Evolutionary conservation across 2,797 vertebrate species (phyloP), one percentile per base, ranked within the genome.

Genomic region (Cyclopterus lumpus): DNA sequence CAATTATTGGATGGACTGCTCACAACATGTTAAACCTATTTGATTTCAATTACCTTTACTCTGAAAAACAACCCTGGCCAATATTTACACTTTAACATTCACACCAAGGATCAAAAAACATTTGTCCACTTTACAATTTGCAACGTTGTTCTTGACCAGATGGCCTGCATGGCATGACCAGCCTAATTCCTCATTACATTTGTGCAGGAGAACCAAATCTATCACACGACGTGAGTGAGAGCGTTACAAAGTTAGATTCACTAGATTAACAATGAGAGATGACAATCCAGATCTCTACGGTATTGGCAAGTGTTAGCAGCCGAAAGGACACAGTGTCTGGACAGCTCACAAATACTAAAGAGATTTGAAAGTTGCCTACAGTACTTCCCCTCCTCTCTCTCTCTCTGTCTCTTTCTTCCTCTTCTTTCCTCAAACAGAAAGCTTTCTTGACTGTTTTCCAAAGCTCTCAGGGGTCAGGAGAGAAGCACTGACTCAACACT

Each of bases 401-500:
- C 16, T 61, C 30, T 67, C 67, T 15, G 24, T 48, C 59, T 55
- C 28, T 22, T 40, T 71, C 38, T 51, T 40, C 24, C n/a, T 71
- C 34, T 71, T 71, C 71, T 68, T 30, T 87, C 72, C 83, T 85
- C 76, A 79, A 87, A 90, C 79, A 86, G 83, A 91, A 84, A 91
- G 89, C 79, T 81, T 90, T 90, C 83, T 91, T 90, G 90, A 92
- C 69, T 58, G 62, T 86, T 88, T 91, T 91, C 88, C 90, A 91
- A 86, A 84, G 53, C 86, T 86, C 83, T 87, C 73, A 71, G 74
- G 85, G 90, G 90, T 92, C 86, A 83, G 75, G 22, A 72, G 76
- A 73, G 84, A 79, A 74, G 72, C 77, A 81, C 73, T 79, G 89
- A 91, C 86, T 91, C 88, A 92, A 94, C 92, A 92, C 87, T 88